Percentiles rank a stretch among this genome's conserved stretches.
Evolutionary conservation across 23 tunicate genomes (phyloP).

Genomic region (Diplosoma virens): DNA sequence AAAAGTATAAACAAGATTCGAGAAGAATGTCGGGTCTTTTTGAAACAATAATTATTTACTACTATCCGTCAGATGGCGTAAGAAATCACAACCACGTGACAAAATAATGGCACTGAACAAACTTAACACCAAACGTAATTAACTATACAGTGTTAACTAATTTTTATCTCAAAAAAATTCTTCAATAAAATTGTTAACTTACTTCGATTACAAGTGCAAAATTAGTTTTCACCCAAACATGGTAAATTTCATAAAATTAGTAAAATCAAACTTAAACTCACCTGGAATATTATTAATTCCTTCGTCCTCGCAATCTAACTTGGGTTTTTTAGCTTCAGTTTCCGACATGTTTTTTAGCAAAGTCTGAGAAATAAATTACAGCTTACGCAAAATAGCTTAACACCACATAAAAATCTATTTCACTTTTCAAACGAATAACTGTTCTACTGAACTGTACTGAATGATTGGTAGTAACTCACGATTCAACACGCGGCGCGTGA

Average conservation of each 20-base stretch:
- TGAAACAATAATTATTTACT: too few relatives aligned
- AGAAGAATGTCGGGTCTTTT: too few relatives aligned
- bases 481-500: not conserved
- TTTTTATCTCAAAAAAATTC: too few relatives aligned
- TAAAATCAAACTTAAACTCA: not conserved
- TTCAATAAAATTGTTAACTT: too few relatives aligned
- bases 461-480: not conserved
- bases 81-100: too few relatives aligned
- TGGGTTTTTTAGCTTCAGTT: conserved; percentile 67
- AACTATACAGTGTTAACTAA: too few relatives aligned
- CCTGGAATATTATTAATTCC: conserved; percentile 39
- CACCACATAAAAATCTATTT: not conserved
- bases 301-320: conserved; percentile 55
- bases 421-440: not conserved
- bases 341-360: conserved; percentile 46
- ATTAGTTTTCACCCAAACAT: too few relatives aligned
- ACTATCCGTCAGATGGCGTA: too few relatives aligned
- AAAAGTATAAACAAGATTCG: too few relatives aligned
- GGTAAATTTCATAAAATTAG: not conserved
- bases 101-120: too few relatives aligned
- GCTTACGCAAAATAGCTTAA: not conserved
- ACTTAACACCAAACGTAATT: too few relatives aligned
- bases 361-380: not conserved
- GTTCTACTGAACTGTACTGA: not conserved
- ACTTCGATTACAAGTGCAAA: too few relatives aligned